These are phyloP conservation scores for Platerodrilus igneus DNA, from an alignment of 2,888 invertebrate species.

Conservation along the genomic window DNA sequence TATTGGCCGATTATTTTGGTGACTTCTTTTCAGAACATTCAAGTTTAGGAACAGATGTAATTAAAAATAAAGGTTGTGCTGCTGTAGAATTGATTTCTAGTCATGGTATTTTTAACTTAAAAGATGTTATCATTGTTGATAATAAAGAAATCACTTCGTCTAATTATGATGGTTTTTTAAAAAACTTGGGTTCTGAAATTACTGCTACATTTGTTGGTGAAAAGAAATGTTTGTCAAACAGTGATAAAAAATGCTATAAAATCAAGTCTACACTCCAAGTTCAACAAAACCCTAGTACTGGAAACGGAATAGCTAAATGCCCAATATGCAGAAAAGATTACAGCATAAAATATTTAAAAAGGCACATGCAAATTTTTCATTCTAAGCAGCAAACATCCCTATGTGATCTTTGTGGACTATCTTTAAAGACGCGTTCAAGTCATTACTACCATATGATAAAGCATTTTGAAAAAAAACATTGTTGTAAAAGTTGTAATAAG, in stretches of 20 bases:
- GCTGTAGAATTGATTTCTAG: constrained; percentile 34
- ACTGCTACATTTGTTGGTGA: constrained; percentile 29
- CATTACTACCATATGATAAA: constrained; percentile 35
- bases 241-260: neutral
- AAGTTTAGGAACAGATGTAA: too few species aligned
- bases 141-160: constrained; percentile 19
- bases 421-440: constrained; percentile 27
- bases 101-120: constrained; percentile 30
- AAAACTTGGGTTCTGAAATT: constrained; percentile 34
- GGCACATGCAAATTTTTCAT: constrained; percentile 21
- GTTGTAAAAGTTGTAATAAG: constrained; percentile 63
- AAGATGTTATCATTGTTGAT: constrained; percentile 33
- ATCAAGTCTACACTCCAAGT: constrained; percentile 1
- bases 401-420: constrained; percentile 33
- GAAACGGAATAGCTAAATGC: neutral
- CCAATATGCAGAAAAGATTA: neutral
- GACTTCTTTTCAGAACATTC: neutral
- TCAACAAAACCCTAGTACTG: constrained; percentile 2
- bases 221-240: constrained; percentile 4
- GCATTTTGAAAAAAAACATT: constrained; percentile 51
- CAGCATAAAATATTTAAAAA: constrained; percentile 6
- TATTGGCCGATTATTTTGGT: constrained; percentile 18
- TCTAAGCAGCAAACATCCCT: constrained; percentile 19
- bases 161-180: constrained; percentile 31
- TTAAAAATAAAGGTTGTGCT: too few species aligned